Conservation (phyloP, 2,888 invertebrate species). For the Danaus chrysippus region DNA sequence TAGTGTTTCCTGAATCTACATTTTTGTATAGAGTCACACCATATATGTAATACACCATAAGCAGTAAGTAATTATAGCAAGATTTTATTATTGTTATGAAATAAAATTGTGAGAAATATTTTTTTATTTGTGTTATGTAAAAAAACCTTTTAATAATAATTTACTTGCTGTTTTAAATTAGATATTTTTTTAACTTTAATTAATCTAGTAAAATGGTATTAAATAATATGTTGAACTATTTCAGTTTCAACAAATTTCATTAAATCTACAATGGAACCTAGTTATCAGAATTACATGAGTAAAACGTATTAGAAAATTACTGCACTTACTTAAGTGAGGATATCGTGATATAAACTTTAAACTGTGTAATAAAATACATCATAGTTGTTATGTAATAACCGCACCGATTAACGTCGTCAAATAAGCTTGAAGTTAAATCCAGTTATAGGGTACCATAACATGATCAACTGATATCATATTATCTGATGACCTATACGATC, state of each 20-base stretch:
- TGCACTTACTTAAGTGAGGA: slow-evolving; percentile 37
- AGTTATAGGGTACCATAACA: slow-evolving; percentile 49
- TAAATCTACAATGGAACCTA: no score
- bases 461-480: slow-evolving; percentile 37
- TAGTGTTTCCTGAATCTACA: slow-evolving; percentile 23
- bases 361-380: slow-evolving; percentile 32
- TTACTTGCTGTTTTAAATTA: no score
- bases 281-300: slow-evolving; percentile 10
- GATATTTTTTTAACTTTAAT: no score
- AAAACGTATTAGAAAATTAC: slow-evolving; percentile 34
- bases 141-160: no score
- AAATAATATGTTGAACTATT: no score
- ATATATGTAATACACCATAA: not conserved
- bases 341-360: slow-evolving; percentile 45
- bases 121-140: no score
- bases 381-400: slow-evolving; percentile 13
- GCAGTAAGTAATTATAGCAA: not conserved
- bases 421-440: slow-evolving; percentile 53
- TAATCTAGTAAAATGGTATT: no score
- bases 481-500: slow-evolving; percentile 59
- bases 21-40: slow-evolving; percentile 12
- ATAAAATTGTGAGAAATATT: no score
- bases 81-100: no score
- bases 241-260: no score
- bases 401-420: slow-evolving; percentile 10